These are phyloP conservation scores for Carassius gibelio DNA, from an alignment of 2,113 vertebrate genomes.

Conservation along the genomic window DNA sequence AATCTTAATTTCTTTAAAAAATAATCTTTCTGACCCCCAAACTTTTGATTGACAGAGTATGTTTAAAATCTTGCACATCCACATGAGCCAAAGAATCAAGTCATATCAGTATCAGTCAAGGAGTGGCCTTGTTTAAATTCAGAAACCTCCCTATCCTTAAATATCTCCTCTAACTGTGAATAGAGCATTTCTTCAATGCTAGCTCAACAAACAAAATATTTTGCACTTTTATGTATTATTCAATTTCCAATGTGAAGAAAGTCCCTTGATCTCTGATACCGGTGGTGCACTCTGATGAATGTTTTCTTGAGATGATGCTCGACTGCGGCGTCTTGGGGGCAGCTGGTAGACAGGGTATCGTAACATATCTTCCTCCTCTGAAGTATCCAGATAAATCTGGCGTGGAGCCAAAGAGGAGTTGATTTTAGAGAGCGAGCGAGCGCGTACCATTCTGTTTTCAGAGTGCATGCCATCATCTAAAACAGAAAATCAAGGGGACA, in stretches of 20 bases:
- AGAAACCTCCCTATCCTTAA: too few species aligned
- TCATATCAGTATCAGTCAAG: background rate
- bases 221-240: background rate
- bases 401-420: conserved; percentile 61
- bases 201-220: too few species aligned
- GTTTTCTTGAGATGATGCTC: conserved; percentile 79
- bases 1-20: too few species aligned
- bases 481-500: background rate
- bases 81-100: background rate
- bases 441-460: conserved; percentile 66
- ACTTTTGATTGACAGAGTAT: background rate
- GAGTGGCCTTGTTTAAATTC: background rate
- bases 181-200: too few species aligned
- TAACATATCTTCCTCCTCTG: conserved; percentile 77
- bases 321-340: conserved; percentile 69
- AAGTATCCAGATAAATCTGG: conserved; percentile 81
- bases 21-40: too few species aligned
- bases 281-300: conserved; percentile 67
- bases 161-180: too few species aligned
- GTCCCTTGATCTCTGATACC: conserved; percentile 63
- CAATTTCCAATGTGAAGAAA: background rate
- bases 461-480: conserved; percentile 54
- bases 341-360: conserved; percentile 70
- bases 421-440: conserved; percentile 78
- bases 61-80: background rate